Evolutionary conservation across 2,797 vertebrate genomes (phyloP), one percentile per base, ranked within the genome.

Genomic region (Australoheros facetus): DNA sequence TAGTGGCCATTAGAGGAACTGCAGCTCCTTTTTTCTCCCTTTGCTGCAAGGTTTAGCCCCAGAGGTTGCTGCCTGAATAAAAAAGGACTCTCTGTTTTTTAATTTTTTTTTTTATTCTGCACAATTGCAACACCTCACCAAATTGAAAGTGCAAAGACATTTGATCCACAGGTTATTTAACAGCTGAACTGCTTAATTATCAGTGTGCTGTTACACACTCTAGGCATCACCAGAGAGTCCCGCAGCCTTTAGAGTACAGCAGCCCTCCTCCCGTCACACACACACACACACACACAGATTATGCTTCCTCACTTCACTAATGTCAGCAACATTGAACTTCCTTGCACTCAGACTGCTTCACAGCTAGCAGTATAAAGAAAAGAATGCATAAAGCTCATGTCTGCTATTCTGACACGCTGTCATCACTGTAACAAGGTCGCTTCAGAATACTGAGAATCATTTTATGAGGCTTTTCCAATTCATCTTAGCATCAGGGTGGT

Each of bases 91-190:
- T 51, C 82, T 79, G 5, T 5, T 14, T 42, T 17, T n/a, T n/a
- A n/a, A n/a, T n/a, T 1, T 5, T 30, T 30, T 30, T 30, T 30
- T 30, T 62, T 73, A 82, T 76, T 80, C 66, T 57, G 28, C 1
- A 13, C 56, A 71, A 72, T 75, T 77, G 75, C 70, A 79, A 81
- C 78, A 85, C 51, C 75, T 84, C 7, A 42, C 26, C 21, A 58
- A 57, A 78, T 30, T 75, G 26, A 71, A 83, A 79, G 45, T 19
- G 57, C 28, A 73, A 79, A 82, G 71, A 77, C 37, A 73, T 82
- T 86, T 71, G 77, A 89, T 77, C 72, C 75, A 80, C 77, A 75
- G 60, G 72, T 87, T 76, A 79, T 83, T 79, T 76, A 71, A 75
- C 80, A 81, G 76, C 73, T 39, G 73, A 82, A 79, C 79, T 60